Evolutionary conservation across 2,888 invertebrate species (phyloP).

Genomic region (Clitarchus hookeri): DNA sequence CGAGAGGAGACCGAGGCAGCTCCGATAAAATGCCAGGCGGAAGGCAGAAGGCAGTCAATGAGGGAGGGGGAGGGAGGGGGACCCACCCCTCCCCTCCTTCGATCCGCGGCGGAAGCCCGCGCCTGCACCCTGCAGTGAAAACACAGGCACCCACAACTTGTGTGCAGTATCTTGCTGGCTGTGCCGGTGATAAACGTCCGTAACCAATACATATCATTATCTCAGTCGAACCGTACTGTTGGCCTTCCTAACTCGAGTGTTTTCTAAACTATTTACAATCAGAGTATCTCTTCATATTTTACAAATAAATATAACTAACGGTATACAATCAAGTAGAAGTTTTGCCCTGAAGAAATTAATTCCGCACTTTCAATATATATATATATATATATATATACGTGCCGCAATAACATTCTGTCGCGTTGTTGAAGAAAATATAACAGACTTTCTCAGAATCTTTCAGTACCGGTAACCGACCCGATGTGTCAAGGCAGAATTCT

Average conservation of each 20-base stretch:
- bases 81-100: neutral
- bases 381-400: neutral
- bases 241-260: neutral
- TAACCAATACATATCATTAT: conserved; percentile 4
- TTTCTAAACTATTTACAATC: neutral
- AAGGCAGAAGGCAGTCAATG: neutral
- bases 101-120: neutral
- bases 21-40: neutral
- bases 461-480: neutral
- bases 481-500: neutral
- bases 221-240: neutral
- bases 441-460: neutral
- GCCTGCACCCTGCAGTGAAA: conserved; percentile 10
- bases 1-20: neutral
- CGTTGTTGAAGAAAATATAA: neutral
- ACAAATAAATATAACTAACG: neutral
- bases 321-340: neutral
- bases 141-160: conserved; percentile 7
- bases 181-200: neutral
- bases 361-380: neutral
- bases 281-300: neutral
- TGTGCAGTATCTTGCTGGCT: conserved; percentile 14
- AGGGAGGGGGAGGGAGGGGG: neutral
- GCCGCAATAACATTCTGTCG: neutral
- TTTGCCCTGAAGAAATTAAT: neutral